Evolutionary conservation across 2,113 vertebrate species (phyloP).

Genomic region (Osmerus eperlanus): DNA sequence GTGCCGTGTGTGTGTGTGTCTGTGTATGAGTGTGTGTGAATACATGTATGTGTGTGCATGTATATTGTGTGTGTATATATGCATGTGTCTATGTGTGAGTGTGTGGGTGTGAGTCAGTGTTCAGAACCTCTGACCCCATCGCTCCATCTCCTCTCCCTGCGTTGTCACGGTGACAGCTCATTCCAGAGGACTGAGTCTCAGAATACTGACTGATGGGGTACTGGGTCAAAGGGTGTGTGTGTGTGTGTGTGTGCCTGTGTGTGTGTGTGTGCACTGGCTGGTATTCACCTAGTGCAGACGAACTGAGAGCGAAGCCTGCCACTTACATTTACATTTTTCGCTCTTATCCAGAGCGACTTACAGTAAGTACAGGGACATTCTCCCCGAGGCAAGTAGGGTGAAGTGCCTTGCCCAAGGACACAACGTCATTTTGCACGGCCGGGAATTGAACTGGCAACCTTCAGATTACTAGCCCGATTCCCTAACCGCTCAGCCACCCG

Average conservation of each 20-base stretch:
- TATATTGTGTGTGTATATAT: not conserved
- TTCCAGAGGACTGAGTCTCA: conserved; percentile 24
- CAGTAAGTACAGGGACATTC: too few species aligned
- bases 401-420: too few species aligned
- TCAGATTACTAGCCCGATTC: too few species aligned
- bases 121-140: not conserved
- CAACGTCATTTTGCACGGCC: too few species aligned
- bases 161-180: conserved; percentile 57
- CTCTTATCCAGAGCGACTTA: too few species aligned
- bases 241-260: not conserved
- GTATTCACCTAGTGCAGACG: conserved; percentile 28
- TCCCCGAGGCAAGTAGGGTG: too few species aligned
- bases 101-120: too few species aligned
- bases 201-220: not conserved
- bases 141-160: not conserved
- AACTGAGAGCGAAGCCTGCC: conserved; percentile 10
- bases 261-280: not conserved
- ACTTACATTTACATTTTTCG: too few species aligned
- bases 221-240: not conserved
- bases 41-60: not conserved
- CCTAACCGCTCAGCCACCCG: too few species aligned
- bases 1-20: not conserved
- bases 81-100: conserved; percentile 1
- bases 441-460: too few species aligned
- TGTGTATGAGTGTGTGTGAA: conserved; percentile 14